Evolutionary conservation across 2,113 vertebrate species (phyloP), one percentile per base, ranked within the genome.

Genomic region (Tachysurus fulvidraco): DNA sequence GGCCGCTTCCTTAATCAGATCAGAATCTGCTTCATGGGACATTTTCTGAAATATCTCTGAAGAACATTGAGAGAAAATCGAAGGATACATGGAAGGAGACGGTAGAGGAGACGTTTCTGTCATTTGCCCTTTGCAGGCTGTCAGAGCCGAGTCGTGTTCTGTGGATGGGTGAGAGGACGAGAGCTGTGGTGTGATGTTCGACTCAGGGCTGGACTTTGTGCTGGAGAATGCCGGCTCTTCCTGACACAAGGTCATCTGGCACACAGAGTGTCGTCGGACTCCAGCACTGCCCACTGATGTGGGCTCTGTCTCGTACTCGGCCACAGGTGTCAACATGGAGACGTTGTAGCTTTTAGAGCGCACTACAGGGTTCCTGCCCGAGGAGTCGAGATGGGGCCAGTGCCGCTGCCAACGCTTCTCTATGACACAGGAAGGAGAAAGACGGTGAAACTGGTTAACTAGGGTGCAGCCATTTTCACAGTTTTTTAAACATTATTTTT

Each of bases 261-360:
- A 98, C 12, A 98, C 95, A 0, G 98, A 99, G 92, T 99, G 98
- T 16, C 98, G 92, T 9, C 97, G 95, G 91, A 97, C 92, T 19
- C 96, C 88, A 0, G 87, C 12, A 0, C 92, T 9, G 4, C 94
- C 91, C 25, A 91, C 54, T 0, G 93, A 91, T 50, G 14, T 71
- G n/a, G 77, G 89, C 90, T 97, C 98, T 0, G 87, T 85, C 80
- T 98, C 97, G 0, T 96, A 95, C 92, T 99, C 98, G 0, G 93
- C 97, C 88, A 99, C 96, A 0, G 98, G 98, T 0, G 96, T 98
- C 90, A 99, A 95, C 93, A 98, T 92, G 0, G 97, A 97, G 0
- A 97, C 95, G 91, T 99, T 99, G 95, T 99, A 99, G 94, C 97
- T 99, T 93, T 97, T 96, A 0, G 98, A 99, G 0, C 97, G 95